phyloP scores from a whole-genome alignment of 2,888 invertebrate species.

The Dryococelus australis region DNA sequence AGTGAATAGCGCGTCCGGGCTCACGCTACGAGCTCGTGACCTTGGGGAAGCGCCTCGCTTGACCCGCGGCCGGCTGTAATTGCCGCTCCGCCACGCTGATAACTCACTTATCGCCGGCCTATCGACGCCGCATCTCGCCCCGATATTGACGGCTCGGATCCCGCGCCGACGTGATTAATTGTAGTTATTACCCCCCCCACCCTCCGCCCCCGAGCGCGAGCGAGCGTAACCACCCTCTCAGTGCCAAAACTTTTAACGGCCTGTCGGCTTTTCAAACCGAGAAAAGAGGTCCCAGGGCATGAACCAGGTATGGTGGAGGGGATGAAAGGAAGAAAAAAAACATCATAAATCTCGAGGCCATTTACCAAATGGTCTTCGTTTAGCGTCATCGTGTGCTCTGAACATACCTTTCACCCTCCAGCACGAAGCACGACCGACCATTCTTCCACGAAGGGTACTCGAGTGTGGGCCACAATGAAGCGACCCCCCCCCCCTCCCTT shows the following conservation, averaged over 20 bases:
- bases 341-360: not conserved
- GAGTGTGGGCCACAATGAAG: not conserved
- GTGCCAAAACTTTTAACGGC: not conserved
- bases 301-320: not conserved
- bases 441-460: too few species aligned
- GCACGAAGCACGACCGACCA: not conserved
- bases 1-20: not conserved
- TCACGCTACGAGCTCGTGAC: not conserved
- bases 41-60: not conserved
- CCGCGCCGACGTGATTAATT: slow-evolving; percentile 1
- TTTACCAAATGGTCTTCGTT: not conserved
- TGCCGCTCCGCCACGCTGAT: not conserved
- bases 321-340: not conserved
- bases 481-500: too few species aligned
- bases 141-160: not conserved
- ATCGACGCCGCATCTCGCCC: not conserved
- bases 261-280: not conserved
- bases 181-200: not conserved
- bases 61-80: not conserved
- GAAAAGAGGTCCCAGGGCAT: not conserved
- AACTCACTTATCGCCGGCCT: not conserved
- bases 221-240: not conserved
- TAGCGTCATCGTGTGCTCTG: not conserved
- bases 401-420: not conserved
- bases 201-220: too few species aligned